Evolutionary conservation across 2,888 invertebrate species (phyloP).

Genomic region (Drosophila kambysellisi): DNA sequence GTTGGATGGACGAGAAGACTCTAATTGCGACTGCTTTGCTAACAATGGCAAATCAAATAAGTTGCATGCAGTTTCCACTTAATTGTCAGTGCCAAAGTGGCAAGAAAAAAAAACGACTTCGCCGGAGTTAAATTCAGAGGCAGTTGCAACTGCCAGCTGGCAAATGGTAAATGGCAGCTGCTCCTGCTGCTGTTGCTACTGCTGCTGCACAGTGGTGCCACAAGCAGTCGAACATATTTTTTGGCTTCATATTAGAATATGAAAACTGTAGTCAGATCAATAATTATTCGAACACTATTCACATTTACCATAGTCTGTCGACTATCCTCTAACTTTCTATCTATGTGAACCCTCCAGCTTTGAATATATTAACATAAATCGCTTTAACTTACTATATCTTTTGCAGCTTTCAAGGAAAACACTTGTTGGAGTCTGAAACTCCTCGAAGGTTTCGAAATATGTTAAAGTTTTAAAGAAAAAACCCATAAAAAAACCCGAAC

Average conservation of each 20-base stretch:
- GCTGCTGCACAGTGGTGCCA: not conserved
- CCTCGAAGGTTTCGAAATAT: not conserved
- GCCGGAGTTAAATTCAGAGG: not conserved
- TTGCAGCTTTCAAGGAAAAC: not conserved
- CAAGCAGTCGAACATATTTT: not conserved
- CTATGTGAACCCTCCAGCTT: no score
- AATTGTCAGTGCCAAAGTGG: conserved; percentile 79
- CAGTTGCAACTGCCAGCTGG: conserved; percentile 42
- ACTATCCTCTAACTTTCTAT: no score
- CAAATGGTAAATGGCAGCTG: conserved; percentile 21
- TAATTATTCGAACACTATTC: not conserved
- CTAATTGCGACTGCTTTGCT: conserved; percentile 63
- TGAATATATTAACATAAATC: no score
- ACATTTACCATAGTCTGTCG: not conserved
- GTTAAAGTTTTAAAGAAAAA: not conserved
- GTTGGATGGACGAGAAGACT: not conserved
- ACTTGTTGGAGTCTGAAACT: not conserved
- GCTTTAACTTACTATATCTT: no score
- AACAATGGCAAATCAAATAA: conserved; percentile 72
- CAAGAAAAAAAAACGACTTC: conserved; percentile 50
- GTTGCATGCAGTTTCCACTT: conserved; percentile 70
- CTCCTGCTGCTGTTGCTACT: conserved; percentile 14
- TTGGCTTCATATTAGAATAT: not conserved
- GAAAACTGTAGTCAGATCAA: not conserved
- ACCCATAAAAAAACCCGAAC: not conserved